Percentiles rank a stretch among this genome's conserved stretches.
Conservation (phyloP, 2,888 invertebrate species). For the Acrobasis suavella region DNA sequence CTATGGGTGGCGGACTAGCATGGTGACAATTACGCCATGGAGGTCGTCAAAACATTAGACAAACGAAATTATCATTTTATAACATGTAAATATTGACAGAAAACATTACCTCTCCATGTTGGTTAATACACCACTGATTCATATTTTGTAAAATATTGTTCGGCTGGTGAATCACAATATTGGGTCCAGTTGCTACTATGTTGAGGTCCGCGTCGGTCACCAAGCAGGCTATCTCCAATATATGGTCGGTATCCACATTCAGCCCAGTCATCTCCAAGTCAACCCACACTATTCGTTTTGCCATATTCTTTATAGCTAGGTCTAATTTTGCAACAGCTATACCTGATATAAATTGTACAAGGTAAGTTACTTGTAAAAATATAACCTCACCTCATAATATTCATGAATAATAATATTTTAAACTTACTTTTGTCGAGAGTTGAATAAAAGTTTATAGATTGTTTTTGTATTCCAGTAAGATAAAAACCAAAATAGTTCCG, state of each 20-base stretch:
- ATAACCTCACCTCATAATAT: too few species aligned
- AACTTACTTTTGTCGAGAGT: slow-evolving; percentile 19
- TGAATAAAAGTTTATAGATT: background rate
- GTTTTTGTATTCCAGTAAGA: background rate
- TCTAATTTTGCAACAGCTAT: slow-evolving; percentile 15
- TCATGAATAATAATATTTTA: too few species aligned
- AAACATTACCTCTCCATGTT: slow-evolving; percentile 87
- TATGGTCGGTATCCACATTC: slow-evolving; percentile 87
- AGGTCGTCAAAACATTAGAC: too few species aligned
- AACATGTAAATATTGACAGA: too few species aligned
- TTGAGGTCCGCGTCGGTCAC: slow-evolving; percentile 92
- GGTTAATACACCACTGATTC: slow-evolving; percentile 91
- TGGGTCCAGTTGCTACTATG: slow-evolving; percentile 88
- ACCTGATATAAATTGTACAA: background rate
- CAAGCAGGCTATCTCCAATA: slow-evolving; percentile 94
- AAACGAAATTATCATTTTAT: background rate
- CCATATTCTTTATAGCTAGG: slow-evolving; percentile 38
- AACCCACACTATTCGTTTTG: slow-evolving; percentile 86
- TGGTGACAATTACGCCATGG: too few species aligned
- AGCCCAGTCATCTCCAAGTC: slow-evolving; percentile 96
- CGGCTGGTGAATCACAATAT: slow-evolving; percentile 90
- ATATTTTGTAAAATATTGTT: slow-evolving; percentile 87
- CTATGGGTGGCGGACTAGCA: too few species aligned
- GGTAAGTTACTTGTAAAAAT: too few species aligned
- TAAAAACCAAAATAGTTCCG: background rate